phyloP scores from a whole-genome alignment of 1,140 invertebrate genomes.

The Papilio xuthus region DNA sequence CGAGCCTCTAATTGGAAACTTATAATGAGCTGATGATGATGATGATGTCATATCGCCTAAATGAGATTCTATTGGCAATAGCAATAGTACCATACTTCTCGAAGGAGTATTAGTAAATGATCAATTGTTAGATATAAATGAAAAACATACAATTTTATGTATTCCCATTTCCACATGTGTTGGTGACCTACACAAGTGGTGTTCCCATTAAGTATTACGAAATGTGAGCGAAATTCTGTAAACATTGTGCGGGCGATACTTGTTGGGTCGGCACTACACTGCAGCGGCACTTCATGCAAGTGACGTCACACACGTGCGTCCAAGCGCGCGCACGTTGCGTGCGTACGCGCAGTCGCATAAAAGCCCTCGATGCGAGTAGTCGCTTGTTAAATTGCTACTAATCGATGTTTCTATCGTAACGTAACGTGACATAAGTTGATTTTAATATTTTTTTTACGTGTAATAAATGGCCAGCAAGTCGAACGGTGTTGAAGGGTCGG shows the following conservation, averaged over 20 bases:
- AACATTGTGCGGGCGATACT: background rate
- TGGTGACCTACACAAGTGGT: too few relatives aligned
- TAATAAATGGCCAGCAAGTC: slow-evolving; percentile 59
- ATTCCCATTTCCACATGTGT: background rate
- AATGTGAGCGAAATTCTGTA: slow-evolving; percentile 1
- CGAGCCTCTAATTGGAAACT: too few relatives aligned
- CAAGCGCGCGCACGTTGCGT: background rate
- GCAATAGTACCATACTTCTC: background rate
- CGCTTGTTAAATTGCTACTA: background rate
- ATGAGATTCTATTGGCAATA: too few relatives aligned
- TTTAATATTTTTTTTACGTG: slow-evolving; percentile 36
- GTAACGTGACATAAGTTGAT: slow-evolving; percentile 34
- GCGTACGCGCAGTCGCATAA: slow-evolving; percentile 36
- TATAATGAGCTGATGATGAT: too few relatives aligned
- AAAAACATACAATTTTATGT: background rate
- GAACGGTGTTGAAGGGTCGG: slow-evolving; percentile 58
- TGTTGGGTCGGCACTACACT: background rate
- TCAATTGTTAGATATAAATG: background rate
- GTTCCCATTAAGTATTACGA: background rate
- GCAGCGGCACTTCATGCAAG: background rate
- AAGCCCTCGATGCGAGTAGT: slow-evolving; percentile 8
- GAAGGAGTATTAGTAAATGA: background rate
- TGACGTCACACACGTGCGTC: slow-evolving; percentile 38
- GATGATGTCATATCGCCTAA: too few relatives aligned
- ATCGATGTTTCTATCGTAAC: slow-evolving; percentile 29